phyloP scores from a whole-genome alignment of 2,797 vertebrate genomes.

The Setipinna tenuifilis region DNA sequence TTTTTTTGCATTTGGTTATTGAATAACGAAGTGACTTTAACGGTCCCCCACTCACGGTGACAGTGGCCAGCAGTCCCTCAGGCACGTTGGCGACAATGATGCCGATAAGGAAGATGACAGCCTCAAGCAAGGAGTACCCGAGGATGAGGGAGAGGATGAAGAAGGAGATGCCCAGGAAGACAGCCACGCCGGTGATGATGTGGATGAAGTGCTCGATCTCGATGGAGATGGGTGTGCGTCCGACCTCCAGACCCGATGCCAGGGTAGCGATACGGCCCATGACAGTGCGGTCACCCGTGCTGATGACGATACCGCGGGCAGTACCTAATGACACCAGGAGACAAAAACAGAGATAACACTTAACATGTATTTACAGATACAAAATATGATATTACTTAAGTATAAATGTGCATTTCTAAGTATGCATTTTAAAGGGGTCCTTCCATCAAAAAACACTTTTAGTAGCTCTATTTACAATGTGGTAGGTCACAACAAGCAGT shows the following conservation, averaged over 20 bases:
- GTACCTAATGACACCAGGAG: conserved; percentile 69
- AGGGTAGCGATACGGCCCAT: conserved; percentile 87
- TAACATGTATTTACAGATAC: no score
- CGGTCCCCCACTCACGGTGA: conserved; percentile 75
- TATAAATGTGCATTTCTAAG: neutral
- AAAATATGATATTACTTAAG: no score
- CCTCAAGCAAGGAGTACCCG: conserved; percentile 84
- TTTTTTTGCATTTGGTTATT: no score
- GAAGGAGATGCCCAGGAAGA: conserved; percentile 83
- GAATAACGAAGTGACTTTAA: neutral
- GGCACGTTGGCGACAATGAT: conserved; percentile 89
- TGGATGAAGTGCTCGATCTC: conserved; percentile 89
- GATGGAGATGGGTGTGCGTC: conserved; percentile 82
- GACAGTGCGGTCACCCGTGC: conserved; percentile 84
- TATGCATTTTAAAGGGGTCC: neutral
- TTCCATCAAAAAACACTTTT: no score
- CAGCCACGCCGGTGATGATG: conserved; percentile 87
- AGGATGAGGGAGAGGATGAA: conserved; percentile 85
- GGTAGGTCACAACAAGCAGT: no score
- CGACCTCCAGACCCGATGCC: conserved; percentile 85
- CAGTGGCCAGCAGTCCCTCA: conserved; percentile 84
- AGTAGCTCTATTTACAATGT: no score
- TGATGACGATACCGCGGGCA: conserved; percentile 83
- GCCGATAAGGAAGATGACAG: conserved; percentile 87
- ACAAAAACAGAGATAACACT: neutral